Evolutionary conservation across 1,140 invertebrate species (phyloP).

Genomic region (Drosophila pallidifrons): DNA sequence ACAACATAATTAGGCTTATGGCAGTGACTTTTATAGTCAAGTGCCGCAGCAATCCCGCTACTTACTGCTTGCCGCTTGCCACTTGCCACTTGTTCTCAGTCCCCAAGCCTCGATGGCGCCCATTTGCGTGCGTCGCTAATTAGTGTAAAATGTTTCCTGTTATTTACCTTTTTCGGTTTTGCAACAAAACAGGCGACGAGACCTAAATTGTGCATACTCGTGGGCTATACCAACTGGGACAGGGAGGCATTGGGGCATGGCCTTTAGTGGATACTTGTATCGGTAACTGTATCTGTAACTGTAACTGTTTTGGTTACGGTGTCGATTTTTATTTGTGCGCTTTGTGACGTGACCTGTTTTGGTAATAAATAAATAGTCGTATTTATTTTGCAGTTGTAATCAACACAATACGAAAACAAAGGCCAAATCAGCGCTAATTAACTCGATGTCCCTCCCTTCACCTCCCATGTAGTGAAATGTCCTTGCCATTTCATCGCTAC

Average conservation of each 20-base stretch:
- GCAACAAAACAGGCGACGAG: slow-evolving; percentile 68
- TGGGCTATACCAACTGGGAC: not conserved
- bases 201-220: slow-evolving; percentile 23
- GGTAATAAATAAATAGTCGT: slow-evolving; percentile 71
- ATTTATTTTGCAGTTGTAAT: slow-evolving; percentile 76
- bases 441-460: slow-evolving; percentile 39
- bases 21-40: slow-evolving; percentile 72
- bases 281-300: slow-evolving; percentile 51
- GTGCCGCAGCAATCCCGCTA: slow-evolving; percentile 34
- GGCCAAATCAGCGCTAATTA: slow-evolving; percentile 80
- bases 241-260: not conserved
- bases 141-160: slow-evolving; percentile 84
- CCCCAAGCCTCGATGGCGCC: slow-evolving; percentile 29
- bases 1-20: slow-evolving; percentile 80
- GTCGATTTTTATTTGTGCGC: slow-evolving; percentile 77
- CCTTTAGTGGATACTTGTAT: slow-evolving; percentile 53
- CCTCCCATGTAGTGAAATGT: slow-evolving; percentile 24
- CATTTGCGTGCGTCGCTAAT: slow-evolving; percentile 82
- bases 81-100: not conserved
- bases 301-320: slow-evolving; percentile 70
- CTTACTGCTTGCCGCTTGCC: slow-evolving; percentile 9
- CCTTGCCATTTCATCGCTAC: slow-evolving; percentile 45
- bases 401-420: slow-evolving; percentile 57
- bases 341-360: slow-evolving; percentile 72
- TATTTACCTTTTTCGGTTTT: slow-evolving; percentile 82